These are phyloP conservation scores for Drosophila recens DNA, from an alignment of 2,888 invertebrate species.

Conservation along the genomic window DNA sequence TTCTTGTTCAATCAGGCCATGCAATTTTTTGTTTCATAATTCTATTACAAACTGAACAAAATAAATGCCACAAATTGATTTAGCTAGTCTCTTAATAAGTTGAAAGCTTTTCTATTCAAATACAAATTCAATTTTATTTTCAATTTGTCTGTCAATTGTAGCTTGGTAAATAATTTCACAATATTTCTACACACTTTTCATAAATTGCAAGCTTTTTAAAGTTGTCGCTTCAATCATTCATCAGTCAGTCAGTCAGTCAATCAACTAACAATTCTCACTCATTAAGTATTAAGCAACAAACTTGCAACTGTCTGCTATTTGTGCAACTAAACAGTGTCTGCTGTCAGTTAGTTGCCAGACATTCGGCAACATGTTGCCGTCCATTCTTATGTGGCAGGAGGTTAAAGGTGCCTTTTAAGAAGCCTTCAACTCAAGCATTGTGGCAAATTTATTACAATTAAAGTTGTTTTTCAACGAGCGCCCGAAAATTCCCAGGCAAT, in stretches of 20 bases:
- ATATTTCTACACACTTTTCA: not conserved
- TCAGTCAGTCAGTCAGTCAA: conserved; percentile 11
- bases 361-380: conserved; percentile 24
- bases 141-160: not conserved
- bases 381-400: conserved; percentile 1
- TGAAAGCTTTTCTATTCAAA: too few species aligned
- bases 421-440: conserved; percentile 31
- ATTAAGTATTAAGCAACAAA: not conserved
- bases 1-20: not conserved
- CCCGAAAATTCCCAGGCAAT: conserved; percentile 30
- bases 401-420: conserved; percentile 27
- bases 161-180: not conserved
- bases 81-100: too few species aligned
- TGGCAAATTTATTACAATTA: conserved; percentile 77
- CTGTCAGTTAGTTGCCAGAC: conserved; percentile 29
- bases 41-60: too few species aligned
- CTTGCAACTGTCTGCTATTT: not conserved
- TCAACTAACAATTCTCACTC: not conserved
- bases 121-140: too few species aligned
- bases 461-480: conserved; percentile 51
- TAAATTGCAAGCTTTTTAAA: not conserved
- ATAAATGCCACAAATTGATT: too few species aligned
- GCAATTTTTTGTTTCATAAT: too few species aligned
- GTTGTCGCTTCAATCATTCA: not conserved
- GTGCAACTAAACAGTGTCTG: conserved; percentile 16